Evolutionary conservation across 2,797 vertebrate genomes (phyloP).

Genomic region (Vespertilio murinus): DNA sequence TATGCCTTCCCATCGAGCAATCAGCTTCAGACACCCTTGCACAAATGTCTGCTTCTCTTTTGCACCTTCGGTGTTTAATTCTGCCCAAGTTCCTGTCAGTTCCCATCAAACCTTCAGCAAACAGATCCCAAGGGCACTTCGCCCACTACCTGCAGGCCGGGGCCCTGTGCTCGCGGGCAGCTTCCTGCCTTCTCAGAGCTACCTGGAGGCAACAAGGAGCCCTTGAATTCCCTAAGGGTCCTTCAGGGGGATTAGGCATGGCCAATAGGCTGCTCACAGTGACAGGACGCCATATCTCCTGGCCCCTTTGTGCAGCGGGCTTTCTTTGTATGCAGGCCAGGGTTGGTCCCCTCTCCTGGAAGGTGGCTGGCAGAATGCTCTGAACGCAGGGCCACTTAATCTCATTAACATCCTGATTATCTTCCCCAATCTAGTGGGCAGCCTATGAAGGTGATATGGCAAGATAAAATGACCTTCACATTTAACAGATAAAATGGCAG

Average conservation of each 20-base stretch:
- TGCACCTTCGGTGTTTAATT: conserved; percentile 2
- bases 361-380: conserved; percentile 44
- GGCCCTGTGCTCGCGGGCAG: neutral
- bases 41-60: conserved; percentile 17
- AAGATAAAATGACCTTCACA: conserved; percentile 84
- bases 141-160: neutral
- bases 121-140: conserved; percentile 62
- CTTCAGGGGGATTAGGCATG: conserved; percentile 58
- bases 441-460: conserved; percentile 72
- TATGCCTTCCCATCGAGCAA: neutral
- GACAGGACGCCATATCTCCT: conserved; percentile 57
- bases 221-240: conserved; percentile 60
- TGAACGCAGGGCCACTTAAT: conserved; percentile 74
- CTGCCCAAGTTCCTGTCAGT: conserved; percentile 52
- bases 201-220: conserved; percentile 1
- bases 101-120: conserved; percentile 60
- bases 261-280: neutral
- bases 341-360: conserved; percentile 36
- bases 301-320: conserved; percentile 7
- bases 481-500: conserved; percentile 82
- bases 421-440: conserved; percentile 79
- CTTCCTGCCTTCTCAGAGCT: conserved; percentile 54
- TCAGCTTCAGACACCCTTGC: conserved; percentile 30
- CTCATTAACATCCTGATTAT: conserved; percentile 84
- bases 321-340: conserved; percentile 83